Conservation (phyloP, 2,797 vertebrate species). For the Clangula hyemalis region DNA sequence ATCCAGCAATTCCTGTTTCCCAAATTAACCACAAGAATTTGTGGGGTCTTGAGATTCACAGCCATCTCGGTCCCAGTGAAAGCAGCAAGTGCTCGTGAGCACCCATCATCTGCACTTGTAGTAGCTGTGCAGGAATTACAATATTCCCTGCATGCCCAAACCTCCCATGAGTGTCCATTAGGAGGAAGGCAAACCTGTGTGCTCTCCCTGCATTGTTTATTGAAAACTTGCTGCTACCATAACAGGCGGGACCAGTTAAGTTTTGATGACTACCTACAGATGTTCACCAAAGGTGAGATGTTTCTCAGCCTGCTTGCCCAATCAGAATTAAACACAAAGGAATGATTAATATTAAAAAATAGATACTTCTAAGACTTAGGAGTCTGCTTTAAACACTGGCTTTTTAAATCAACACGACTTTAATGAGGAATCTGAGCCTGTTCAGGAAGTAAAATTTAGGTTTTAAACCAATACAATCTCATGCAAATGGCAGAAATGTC, state of each 20-base stretch:
- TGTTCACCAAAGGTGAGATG: background rate
- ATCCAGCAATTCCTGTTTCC: background rate
- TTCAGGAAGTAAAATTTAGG: background rate
- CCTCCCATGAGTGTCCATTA: accelerated
- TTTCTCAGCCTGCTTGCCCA: background rate
- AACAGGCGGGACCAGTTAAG: background rate
- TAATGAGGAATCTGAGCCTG: background rate
- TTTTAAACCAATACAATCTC: background rate
- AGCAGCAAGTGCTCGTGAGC: background rate
- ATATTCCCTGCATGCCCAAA: background rate
- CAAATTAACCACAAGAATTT: background rate
- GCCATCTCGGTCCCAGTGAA: background rate
- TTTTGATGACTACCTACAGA: background rate
- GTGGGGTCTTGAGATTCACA: background rate
- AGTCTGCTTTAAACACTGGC: background rate
- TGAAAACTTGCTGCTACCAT: background rate
- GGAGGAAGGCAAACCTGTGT: background rate
- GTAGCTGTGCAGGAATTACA: background rate
- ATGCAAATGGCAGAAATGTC: background rate
- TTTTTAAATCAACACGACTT: background rate
- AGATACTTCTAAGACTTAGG: background rate
- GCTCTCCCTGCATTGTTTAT: background rate
- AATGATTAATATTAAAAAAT: background rate
- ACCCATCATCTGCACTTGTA: accelerated
- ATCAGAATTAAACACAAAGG: background rate